A percentile compares a stretch with the other conserved stretches of the same genome.
These are phyloP conservation scores for Actinernus sp. DNA, from an alignment of 92 coral and sea anemone genomes.

Conservation along the genomic window DNA sequence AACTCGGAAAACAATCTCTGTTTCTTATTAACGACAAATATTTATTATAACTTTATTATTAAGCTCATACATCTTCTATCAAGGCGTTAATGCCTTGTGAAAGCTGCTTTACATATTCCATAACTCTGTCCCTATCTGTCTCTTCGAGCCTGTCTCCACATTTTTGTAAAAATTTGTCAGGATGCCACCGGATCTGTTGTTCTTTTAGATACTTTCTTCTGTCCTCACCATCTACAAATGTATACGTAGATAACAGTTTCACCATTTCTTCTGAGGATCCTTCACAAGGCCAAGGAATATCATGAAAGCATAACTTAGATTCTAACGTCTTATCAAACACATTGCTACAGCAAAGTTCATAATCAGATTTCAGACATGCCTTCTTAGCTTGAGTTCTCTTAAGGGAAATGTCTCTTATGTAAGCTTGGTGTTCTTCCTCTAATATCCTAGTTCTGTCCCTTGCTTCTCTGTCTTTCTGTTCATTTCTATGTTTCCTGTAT, in stretches of 20 bases:
- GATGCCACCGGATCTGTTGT: constrained; percentile 97
- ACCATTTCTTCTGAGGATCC: constrained; percentile 70
- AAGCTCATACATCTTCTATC: not conserved
- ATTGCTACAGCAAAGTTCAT: constrained; percentile 66
- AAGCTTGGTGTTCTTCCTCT: constrained; percentile 79
- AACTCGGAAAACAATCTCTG: too few species aligned
- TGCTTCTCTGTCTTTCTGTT: constrained; percentile 31
- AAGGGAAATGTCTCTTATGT: constrained; percentile 45
- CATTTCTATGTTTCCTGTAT: not conserved
- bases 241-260: constrained; percentile 60
- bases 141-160: constrained; percentile 72
- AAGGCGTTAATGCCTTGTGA: constrained; percentile 87
- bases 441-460: constrained; percentile 62
- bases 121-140: constrained; percentile 62
- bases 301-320: constrained; percentile 33
- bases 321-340: constrained; percentile 42
- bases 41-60: too few species aligned
- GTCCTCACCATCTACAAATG: constrained; percentile 40
- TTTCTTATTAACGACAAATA: too few species aligned
- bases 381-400: constrained; percentile 37
- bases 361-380: constrained; percentile 30
- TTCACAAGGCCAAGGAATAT: constrained; percentile 90
- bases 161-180: constrained; percentile 88
- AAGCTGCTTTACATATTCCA: constrained; percentile 77
- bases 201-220: constrained; percentile 71